A percentile compares a stretch with the other conserved stretches of the same genome.
These are phyloP conservation scores for Pheosia gnoma DNA, from an alignment of 2,888 invertebrate genomes.

Conservation along the genomic window DNA sequence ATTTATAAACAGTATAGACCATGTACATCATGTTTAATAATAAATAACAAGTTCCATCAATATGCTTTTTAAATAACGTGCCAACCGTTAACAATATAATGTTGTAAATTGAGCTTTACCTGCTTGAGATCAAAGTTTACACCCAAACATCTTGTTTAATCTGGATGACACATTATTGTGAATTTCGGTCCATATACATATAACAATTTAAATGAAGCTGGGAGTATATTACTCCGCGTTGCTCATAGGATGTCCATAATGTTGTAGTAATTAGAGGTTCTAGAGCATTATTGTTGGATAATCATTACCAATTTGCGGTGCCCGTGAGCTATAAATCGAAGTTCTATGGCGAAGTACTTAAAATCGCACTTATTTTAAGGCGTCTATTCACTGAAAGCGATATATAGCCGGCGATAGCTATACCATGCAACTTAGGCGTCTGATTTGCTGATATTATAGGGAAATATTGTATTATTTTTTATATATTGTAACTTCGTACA, in stretches of 20 bases:
- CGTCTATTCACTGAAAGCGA: constrained; percentile 10
- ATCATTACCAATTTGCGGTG: constrained; percentile 45
- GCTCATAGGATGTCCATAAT: constrained; percentile 57
- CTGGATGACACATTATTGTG: neutral
- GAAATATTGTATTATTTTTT: too few relatives aligned
- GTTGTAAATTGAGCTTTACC: neutral
- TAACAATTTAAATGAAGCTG: constrained; percentile 52
- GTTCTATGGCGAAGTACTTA: constrained; percentile 43
- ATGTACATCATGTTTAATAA: constrained; percentile 14
- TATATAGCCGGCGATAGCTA: too few relatives aligned
- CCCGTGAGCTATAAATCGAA: constrained; percentile 54
- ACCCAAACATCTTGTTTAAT: neutral
- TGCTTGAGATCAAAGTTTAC: neutral
- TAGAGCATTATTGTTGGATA: constrained; percentile 53
- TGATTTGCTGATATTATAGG: too few relatives aligned
- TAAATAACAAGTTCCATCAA: constrained; percentile 23
- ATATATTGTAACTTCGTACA: too few relatives aligned
- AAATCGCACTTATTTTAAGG: constrained; percentile 42
- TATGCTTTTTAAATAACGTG: neutral
- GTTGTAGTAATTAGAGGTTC: constrained; percentile 56
- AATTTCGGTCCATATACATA: constrained; percentile 38
- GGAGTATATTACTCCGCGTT: constrained; percentile 46
- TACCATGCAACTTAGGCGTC: too few relatives aligned
- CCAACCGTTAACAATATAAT: neutral
- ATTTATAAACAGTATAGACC: constrained; percentile 12